Evolutionary conservation across 2,797 vertebrate genomes (phyloP).

Genomic region (Neosilurus hyrtlii): DNA sequence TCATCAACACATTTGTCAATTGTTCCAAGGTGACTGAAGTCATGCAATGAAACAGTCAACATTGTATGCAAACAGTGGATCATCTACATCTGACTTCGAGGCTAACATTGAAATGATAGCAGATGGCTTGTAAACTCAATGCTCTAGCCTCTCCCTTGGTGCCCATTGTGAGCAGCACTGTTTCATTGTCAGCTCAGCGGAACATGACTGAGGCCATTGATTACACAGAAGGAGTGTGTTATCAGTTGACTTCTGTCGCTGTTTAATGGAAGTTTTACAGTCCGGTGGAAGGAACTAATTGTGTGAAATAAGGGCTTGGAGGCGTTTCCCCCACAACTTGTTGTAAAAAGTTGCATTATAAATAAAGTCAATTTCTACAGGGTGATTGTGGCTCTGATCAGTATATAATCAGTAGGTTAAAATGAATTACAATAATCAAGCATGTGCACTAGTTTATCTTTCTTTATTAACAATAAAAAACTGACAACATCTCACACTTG

Average conservation of each 20-base stretch:
- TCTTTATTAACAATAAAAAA: not conserved
- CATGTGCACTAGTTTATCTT: not conserved
- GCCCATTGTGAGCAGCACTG: constrained; percentile 39
- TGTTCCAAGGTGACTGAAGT: constrained; percentile 17
- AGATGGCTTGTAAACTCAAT: constrained; percentile 42
- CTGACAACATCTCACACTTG: not conserved
- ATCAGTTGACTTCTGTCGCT: constrained; percentile 48
- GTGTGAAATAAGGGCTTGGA: constrained; percentile 37
- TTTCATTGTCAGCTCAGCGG: constrained; percentile 48
- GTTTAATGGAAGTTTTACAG: constrained; percentile 51
- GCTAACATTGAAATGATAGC: constrained; percentile 40
- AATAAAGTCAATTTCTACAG: constrained; percentile 33
- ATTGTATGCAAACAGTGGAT: constrained; percentile 23
- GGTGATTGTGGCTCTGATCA: constrained; percentile 4
- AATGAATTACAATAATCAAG: constrained; percentile 17
- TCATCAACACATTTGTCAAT: constrained; percentile 11
- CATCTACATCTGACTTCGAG: constrained; percentile 27
- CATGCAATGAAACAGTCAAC: constrained; percentile 12
- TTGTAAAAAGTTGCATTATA: constrained; percentile 30
- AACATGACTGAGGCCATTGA: constrained; percentile 47
- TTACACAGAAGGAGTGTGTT: constrained; percentile 50
- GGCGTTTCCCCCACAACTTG: constrained; percentile 6
- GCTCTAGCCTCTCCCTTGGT: constrained; percentile 40
- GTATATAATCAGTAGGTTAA: constrained; percentile 6
- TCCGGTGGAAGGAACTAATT: constrained; percentile 47